Percentiles rank a stretch among this genome's conserved stretches.
phyloP scores from a whole-genome alignment of 2,888 invertebrate species.

The Graphium colonna region DNA sequence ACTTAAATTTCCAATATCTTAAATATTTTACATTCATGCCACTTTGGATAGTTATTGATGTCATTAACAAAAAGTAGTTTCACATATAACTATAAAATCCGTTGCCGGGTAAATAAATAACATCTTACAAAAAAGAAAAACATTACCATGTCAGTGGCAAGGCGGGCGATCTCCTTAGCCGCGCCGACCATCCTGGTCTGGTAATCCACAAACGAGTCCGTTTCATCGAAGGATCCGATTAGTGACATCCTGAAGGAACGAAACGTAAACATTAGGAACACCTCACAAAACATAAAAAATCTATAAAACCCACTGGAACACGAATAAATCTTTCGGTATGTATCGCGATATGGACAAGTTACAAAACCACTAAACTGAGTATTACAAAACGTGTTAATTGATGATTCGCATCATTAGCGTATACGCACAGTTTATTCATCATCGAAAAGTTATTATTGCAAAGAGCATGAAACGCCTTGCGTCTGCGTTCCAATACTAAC shows the following conservation, averaged over 20 bases:
- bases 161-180: constrained; percentile 95
- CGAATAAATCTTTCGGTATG: not conserved
- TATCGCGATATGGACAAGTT: not conserved
- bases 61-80: too few relatives aligned
- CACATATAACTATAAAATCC: too few relatives aligned
- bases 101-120: too few relatives aligned
- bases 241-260: constrained; percentile 78
- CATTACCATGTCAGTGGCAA: constrained; percentile 95
- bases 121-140: constrained; percentile 19
- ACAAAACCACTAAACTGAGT: not conserved
- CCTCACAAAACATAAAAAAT: not conserved
- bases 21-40: too few relatives aligned
- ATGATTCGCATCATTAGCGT: not conserved
- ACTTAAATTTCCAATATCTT: too few relatives aligned
- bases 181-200: constrained; percentile 98
- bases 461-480: not conserved
- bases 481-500: not conserved
- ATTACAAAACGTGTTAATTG: not conserved
- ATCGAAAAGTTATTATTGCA: not conserved
- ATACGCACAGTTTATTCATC: constrained; percentile 14
- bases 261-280: not conserved
- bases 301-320: not conserved
- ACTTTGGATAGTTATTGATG: too few relatives aligned
- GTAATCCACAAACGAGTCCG: constrained; percentile 94
- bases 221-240: constrained; percentile 83